Percentiles rank a stretch among this genome's conserved stretches.
Evolutionary conservation across 2,113 vertebrate genomes (phyloP).

Genomic region (Protobothrops mucrosquamatus): DNA sequence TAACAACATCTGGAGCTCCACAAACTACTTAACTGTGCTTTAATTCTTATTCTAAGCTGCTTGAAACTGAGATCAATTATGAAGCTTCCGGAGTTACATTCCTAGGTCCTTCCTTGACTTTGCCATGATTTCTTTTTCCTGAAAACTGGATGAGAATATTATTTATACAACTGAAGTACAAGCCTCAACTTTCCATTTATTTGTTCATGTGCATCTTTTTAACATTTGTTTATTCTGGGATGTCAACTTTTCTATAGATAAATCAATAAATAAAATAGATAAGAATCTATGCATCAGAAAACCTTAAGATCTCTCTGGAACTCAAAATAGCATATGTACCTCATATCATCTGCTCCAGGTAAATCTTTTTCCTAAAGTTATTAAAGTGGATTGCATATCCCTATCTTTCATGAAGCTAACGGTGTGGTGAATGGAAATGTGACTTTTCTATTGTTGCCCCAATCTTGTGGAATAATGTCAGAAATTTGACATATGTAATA

Average conservation of each 20-base stretch:
- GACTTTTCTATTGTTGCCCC: background rate
- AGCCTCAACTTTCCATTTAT: background rate
- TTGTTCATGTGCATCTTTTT: background rate
- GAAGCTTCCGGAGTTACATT: background rate
- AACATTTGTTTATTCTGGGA: background rate
- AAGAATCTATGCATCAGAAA: background rate
- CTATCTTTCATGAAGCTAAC: background rate
- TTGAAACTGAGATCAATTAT: background rate
- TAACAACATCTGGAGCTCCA: background rate
- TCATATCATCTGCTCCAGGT: background rate
- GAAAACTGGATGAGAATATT: background rate
- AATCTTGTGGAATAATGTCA: background rate
- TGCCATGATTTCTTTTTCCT: background rate
- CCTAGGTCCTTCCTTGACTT: background rate
- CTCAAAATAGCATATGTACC: background rate
- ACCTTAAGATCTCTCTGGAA: background rate
- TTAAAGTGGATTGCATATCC: background rate
- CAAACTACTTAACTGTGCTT: background rate
- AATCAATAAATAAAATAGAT: background rate
- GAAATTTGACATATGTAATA: background rate
- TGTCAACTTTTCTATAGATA: background rate
- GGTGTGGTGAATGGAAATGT: background rate
- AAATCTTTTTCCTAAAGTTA: background rate
- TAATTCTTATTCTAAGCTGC: background rate
- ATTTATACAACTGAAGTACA: background rate